Conservation (phyloP, 2,888 invertebrate genomes). For the Philopedon plagiatum region DNA sequence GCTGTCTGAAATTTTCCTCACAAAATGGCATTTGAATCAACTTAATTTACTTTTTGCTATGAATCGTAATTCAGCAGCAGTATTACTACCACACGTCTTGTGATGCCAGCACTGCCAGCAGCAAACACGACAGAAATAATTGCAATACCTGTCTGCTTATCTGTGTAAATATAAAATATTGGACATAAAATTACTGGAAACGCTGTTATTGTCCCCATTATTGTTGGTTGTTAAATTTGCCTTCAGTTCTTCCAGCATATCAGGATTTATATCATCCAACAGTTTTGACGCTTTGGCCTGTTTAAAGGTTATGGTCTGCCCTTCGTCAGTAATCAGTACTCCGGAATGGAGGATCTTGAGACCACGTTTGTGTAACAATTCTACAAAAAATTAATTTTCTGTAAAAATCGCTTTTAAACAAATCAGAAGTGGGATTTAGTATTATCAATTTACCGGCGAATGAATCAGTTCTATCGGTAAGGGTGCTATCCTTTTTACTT, state of each 20-base stretch:
- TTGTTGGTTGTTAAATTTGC: background rate
- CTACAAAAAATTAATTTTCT: conserved; percentile 15
- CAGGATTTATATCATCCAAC: conserved; percentile 57
- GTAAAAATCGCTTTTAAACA: no score
- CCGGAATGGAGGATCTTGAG: conserved; percentile 62
- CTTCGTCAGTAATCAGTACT: conserved; percentile 60
- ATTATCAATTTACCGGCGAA: no score
- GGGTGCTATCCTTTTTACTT: no score
- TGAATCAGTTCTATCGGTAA: no score
- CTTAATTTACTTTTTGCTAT: no score
- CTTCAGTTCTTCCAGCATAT: conserved; percentile 32
- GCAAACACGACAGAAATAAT: background rate
- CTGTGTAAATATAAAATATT: background rate
- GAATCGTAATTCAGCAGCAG: no score
- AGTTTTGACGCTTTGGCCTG: conserved; percentile 62
- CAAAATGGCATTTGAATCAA: no score
- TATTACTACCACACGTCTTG: no score
- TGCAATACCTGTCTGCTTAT: no score
- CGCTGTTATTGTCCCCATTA: background rate
- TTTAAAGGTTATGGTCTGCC: conserved; percentile 59
- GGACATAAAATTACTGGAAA: background rate
- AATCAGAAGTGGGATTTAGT: no score
- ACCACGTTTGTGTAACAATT: conserved; percentile 53
- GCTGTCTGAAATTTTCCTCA: no score
- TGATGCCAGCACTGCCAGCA: no score